A percentile compares a stretch with the other conserved stretches of the same genome.
phyloP scores from a whole-genome alignment of 2,888 invertebrate genomes.

The Orthonychiurus folsomi region DNA sequence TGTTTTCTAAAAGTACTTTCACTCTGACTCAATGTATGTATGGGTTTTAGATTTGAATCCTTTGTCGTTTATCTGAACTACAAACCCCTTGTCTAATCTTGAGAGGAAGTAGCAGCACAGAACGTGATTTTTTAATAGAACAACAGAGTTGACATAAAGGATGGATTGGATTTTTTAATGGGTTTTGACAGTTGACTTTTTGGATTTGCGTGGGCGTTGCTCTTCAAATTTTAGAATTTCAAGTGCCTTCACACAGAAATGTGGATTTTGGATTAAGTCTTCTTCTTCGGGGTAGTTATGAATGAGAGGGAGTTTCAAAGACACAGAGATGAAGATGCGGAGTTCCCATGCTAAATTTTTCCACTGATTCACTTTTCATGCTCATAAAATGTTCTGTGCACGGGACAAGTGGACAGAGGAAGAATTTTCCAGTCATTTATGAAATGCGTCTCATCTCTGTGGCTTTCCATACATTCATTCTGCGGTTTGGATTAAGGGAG shows the following conservation, averaged over 20 bases:
- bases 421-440: constrained; percentile 35
- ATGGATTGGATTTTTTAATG: no score
- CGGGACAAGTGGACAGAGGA: constrained; percentile 2
- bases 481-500: constrained; percentile 22
- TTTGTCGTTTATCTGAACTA: not conserved
- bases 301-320: no score
- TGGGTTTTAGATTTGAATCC: not conserved
- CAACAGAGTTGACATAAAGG: no score
- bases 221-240: no score
- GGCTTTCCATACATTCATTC: constrained; percentile 30
- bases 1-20: no score
- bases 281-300: no score
- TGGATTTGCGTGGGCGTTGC: not conserved
- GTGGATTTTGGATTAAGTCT: no score
- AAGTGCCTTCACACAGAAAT: no score
- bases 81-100: not conserved
- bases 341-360: constrained; percentile 37
- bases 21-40: no score
- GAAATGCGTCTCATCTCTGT: constrained; percentile 32
- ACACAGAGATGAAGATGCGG: not conserved
- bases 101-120: not conserved
- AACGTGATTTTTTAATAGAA: no score
- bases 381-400: constrained; percentile 3
- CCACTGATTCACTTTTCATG: constrained; percentile 33
- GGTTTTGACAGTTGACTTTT: not conserved